Conservation (phyloP, 2,797 vertebrate species). For the Catostomus latipinnis region DNA sequence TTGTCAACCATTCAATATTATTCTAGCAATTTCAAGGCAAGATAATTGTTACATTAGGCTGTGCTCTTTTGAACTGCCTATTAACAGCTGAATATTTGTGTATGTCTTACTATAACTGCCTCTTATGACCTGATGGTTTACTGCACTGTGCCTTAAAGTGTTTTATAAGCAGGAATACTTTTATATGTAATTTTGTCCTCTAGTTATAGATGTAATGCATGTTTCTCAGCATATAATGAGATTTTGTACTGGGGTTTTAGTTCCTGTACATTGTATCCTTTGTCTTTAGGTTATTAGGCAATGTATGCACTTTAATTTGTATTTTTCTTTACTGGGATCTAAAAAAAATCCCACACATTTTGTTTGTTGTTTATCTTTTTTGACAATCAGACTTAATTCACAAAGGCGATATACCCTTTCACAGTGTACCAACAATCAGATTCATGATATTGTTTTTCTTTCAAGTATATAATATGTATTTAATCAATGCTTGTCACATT, state of each 20-base stretch:
- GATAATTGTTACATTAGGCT: constrained; percentile 34
- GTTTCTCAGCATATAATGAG: constrained; percentile 40
- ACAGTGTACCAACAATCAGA: constrained; percentile 5
- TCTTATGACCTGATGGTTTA: constrained; percentile 36
- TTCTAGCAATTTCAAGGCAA: constrained; percentile 27
- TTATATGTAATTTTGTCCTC: constrained; percentile 24
- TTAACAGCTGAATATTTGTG: constrained; percentile 29
- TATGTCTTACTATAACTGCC: constrained; percentile 50
- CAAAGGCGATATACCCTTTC: constrained; percentile 37
- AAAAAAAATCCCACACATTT: constrained; percentile 19
- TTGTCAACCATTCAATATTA: constrained; percentile 39
- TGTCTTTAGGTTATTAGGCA: constrained; percentile 57
- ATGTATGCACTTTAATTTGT: constrained; percentile 68
- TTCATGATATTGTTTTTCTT: constrained; percentile 29
- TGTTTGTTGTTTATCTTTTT: constrained; percentile 59
- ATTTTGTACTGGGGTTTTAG: constrained; percentile 9
- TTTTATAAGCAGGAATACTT: constrained; percentile 41
- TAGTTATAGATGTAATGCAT: constrained; percentile 54
- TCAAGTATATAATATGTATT: constrained; percentile 32
- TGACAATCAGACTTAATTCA: constrained; percentile 58
- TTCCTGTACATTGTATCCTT: constrained; percentile 40
- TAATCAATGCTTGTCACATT: constrained; percentile 26
- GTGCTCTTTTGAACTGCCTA: constrained; percentile 36
- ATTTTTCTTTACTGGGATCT: constrained; percentile 48
- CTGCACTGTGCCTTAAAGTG: constrained; percentile 56